Evolutionary conservation across 2,113 vertebrate genomes (phyloP).

Genomic region (Cichladusa arquata): DNA sequence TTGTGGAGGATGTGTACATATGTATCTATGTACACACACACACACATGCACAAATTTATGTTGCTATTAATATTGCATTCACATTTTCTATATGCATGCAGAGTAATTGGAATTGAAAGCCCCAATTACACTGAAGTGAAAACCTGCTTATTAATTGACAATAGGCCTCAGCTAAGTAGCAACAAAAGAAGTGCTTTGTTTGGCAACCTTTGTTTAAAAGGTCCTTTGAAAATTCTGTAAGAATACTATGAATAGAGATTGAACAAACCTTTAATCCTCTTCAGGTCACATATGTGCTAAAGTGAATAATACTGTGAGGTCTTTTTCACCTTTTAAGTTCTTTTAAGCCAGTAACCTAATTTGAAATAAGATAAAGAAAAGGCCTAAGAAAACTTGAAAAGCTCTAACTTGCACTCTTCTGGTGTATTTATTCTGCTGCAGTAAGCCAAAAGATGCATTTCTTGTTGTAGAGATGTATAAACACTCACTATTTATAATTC

Average conservation of each 20-base stretch:
- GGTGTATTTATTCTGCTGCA: not conserved
- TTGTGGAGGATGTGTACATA: not conserved
- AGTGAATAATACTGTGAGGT: slow-evolving; percentile 72
- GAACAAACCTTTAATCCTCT: slow-evolving; percentile 67
- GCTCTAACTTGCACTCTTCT: not conserved
- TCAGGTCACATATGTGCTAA: slow-evolving; percentile 73
- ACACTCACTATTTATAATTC: slow-evolving; percentile 16
- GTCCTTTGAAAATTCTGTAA: slow-evolving; percentile 59
- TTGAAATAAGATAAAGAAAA: slow-evolving; percentile 62
- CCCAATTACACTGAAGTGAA: slow-evolving; percentile 68
- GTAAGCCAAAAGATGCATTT: not conserved
- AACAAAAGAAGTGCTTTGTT: slow-evolving; percentile 75
- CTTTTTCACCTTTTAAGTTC: slow-evolving; percentile 71
- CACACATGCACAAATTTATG: not conserved
- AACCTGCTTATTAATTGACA: slow-evolving; percentile 68
- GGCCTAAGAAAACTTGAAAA: slow-evolving; percentile 23
- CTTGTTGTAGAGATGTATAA: not conserved
- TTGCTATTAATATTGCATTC: not conserved
- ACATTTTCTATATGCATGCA: not conserved
- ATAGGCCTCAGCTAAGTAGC: slow-evolving; percentile 65
- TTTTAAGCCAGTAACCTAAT: slow-evolving; percentile 65
- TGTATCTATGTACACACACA: not conserved
- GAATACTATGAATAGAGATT: slow-evolving; percentile 71
- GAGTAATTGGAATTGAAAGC: slow-evolving; percentile 59
- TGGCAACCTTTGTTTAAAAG: slow-evolving; percentile 72